Percentiles rank a stretch among this genome's conserved stretches.
Conservation (phyloP, 2,113 vertebrate genomes). For the Paracanthobrama guichenoti region DNA sequence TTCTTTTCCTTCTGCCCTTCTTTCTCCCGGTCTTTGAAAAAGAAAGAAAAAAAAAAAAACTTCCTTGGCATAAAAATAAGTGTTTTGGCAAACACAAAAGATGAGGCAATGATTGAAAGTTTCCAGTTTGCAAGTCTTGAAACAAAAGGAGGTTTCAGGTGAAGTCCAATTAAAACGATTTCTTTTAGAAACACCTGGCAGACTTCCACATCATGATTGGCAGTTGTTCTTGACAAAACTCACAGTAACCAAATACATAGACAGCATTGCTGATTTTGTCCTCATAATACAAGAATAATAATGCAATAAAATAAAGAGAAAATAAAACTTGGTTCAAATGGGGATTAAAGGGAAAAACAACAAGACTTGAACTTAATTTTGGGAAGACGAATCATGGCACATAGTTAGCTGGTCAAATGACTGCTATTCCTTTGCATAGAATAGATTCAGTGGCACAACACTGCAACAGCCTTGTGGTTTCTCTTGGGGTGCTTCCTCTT, state of each 20-base stretch:
- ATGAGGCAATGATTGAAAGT: background rate
- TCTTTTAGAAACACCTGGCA: slow-evolving; percentile 23
- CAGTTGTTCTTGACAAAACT: slow-evolving; percentile 74
- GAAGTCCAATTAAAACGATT: slow-evolving; percentile 11
- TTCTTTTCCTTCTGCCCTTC: background rate
- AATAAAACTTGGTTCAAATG: slow-evolving; percentile 58
- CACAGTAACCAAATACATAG: slow-evolving; percentile 69
- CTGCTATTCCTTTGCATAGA: slow-evolving; percentile 83
- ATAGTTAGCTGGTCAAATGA: slow-evolving; percentile 80
- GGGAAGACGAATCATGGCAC: slow-evolving; percentile 85
- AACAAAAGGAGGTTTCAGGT: slow-evolving; percentile 57
- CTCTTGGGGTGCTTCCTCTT: background rate
- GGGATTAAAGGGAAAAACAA: slow-evolving; percentile 39
- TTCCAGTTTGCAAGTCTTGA: slow-evolving; percentile 64
- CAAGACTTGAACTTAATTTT: slow-evolving; percentile 61
- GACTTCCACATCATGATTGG: slow-evolving; percentile 60
- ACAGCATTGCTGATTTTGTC: slow-evolving; percentile 65
- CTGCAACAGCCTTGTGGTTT: slow-evolving; percentile 44
- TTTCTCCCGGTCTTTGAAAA: background rate
- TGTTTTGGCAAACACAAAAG: background rate
- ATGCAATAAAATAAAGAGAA: slow-evolving; percentile 54
- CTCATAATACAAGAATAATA: slow-evolving; percentile 56
- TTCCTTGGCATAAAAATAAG: slow-evolving; percentile 8
- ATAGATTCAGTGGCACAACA: slow-evolving; percentile 70
- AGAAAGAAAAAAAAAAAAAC: background rate